phyloP scores from a whole-genome alignment of 1,140 invertebrate species.

The Dendrolimus kikuchii region DNA sequence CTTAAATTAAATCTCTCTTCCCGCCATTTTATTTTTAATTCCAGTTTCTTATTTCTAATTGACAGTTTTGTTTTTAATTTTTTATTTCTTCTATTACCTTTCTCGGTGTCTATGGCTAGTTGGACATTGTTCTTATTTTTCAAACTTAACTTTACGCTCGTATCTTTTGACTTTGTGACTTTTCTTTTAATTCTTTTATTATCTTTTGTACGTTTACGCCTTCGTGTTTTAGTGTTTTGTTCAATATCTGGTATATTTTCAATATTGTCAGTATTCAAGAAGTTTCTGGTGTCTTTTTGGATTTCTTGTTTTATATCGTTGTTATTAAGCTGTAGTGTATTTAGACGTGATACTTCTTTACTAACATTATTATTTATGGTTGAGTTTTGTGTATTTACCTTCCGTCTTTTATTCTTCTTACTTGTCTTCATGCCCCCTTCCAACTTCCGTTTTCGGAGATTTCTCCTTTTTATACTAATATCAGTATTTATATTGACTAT shows the following conservation, averaged over 20 bases:
- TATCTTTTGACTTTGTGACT: too few species aligned
- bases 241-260: too few species aligned
- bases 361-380: not conserved
- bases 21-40: constrained; percentile 36
- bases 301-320: too few species aligned
- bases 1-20: constrained; percentile 27
- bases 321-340: too few species aligned
- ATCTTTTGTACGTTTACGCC: too few species aligned
- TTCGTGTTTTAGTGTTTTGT: too few species aligned
- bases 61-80: constrained; percentile 21
- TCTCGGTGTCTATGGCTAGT: constrained; percentile 2
- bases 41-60: constrained; percentile 29
- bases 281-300: too few species aligned
- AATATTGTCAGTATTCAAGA: too few species aligned
- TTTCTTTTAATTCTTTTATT: too few species aligned
- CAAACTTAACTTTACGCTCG: constrained; percentile 1
- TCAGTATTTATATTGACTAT: not conserved
- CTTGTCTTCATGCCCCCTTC: too few species aligned
- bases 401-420: constrained; percentile 12
- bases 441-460: constrained; percentile 3
- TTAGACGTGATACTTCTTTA: constrained; percentile 2
- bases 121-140: constrained; percentile 2
- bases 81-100: constrained; percentile 7
- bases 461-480: constrained; percentile 12
- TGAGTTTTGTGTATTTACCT: not conserved